phyloP scores from a whole-genome alignment of 2,888 invertebrate genomes.

The Odontocerum albicorne region DNA sequence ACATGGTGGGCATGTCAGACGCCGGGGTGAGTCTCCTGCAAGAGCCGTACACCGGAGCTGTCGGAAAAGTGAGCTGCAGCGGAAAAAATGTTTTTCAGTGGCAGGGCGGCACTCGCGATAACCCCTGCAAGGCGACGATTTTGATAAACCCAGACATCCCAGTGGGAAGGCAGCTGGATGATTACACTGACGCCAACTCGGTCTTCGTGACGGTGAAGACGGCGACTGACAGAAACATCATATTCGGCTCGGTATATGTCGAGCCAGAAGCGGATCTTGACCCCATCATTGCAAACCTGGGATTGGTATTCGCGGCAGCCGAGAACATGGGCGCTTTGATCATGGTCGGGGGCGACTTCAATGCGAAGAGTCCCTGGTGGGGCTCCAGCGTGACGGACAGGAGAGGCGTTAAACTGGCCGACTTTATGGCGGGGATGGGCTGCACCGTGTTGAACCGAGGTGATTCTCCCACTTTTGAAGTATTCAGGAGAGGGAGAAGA shows the following conservation, averaged over 20 bases:
- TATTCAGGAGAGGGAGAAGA: background rate
- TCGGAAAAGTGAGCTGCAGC: background rate
- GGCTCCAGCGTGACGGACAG: slow-evolving; percentile 3
- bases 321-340: background rate
- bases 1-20: too few species aligned
- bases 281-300: background rate
- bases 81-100: background rate
- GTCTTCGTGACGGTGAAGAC: background rate
- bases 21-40: slow-evolving; percentile 2
- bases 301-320: too few species aligned
- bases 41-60: slow-evolving; percentile 4
- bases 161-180: background rate
- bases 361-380: slow-evolving; percentile 16
- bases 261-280: slow-evolving; percentile 3
- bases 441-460: background rate
- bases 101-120: background rate
- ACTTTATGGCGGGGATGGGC: background rate
- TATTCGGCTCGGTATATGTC: slow-evolving; percentile 2
- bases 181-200: background rate
- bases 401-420: slow-evolving; percentile 1
- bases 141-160: background rate
- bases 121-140: slow-evolving; percentile 1
- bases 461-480: slow-evolving; percentile 1
- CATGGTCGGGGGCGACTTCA: slow-evolving; percentile 6
- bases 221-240: background rate